Conservation (phyloP, 2,888 invertebrate genomes). For the Phalera bucephala region DNA sequence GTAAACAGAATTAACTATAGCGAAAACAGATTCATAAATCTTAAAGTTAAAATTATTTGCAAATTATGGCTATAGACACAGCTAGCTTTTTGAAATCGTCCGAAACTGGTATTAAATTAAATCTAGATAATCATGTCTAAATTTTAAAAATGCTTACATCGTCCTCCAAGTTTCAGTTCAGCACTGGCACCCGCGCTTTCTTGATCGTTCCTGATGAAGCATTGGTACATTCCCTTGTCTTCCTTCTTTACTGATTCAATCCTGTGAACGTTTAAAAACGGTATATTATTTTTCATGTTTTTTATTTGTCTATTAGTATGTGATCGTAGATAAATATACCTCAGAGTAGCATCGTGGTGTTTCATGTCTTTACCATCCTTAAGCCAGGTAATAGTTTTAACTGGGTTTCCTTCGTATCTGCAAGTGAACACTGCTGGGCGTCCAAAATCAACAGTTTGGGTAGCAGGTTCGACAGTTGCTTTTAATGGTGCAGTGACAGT, state of each 20-base stretch:
- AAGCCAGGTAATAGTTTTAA: conserved; percentile 95
- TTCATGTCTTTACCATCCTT: conserved; percentile 95
- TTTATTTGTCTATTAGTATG: too few relatives aligned
- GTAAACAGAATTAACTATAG: conserved; percentile 36
- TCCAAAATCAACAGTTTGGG: conserved; percentile 96
- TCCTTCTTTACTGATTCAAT: conserved; percentile 96
- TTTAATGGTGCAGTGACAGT: conserved; percentile 96
- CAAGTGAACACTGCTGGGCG: conserved; percentile 96
- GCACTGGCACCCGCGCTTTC: conserved; percentile 96
- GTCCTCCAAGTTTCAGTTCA: conserved; percentile 95
- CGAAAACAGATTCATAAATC: too few relatives aligned
- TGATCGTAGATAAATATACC: too few relatives aligned
- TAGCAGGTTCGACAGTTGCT: conserved; percentile 93
- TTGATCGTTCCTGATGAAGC: conserved; percentile 95
- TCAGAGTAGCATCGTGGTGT: conserved; percentile 90
- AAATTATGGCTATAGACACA: too few relatives aligned
- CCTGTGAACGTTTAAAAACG: conserved; percentile 63
- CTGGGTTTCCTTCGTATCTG: conserved; percentile 94
- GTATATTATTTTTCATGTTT: too few relatives aligned
- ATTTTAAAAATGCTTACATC: conserved; percentile 90
- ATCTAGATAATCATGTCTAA: too few relatives aligned
- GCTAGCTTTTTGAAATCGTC: too few relatives aligned
- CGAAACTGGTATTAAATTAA: too few relatives aligned
- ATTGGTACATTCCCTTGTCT: conserved; percentile 99
- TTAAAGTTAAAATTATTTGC: too few relatives aligned